phyloP scores from a whole-genome alignment of 2,888 invertebrate species.

The Ormyrus pomaceus region DNA sequence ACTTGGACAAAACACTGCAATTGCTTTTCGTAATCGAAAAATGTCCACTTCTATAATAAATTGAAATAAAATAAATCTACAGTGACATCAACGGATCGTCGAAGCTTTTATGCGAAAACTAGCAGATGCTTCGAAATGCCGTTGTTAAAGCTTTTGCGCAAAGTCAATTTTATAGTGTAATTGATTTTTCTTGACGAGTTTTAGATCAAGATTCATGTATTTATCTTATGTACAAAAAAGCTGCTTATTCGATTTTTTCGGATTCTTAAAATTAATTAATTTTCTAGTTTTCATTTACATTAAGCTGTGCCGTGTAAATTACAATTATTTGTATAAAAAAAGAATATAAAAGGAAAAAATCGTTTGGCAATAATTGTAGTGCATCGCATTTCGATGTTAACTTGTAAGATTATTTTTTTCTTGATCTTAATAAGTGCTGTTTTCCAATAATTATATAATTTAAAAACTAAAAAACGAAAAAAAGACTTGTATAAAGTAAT shows the following conservation, averaged over 20 bases:
- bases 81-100: too few species aligned
- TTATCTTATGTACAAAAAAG: constrained; percentile 50
- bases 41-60: constrained; percentile 17
- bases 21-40: constrained; percentile 23
- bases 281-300: constrained; percentile 35
- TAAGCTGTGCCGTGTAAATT: constrained; percentile 43
- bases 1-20: constrained; percentile 7
- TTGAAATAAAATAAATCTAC: too few species aligned
- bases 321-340: constrained; percentile 52
- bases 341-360: constrained; percentile 25
- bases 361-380: constrained; percentile 50
- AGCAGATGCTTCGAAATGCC: neutral
- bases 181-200: constrained; percentile 24
- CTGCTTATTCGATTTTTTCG: constrained; percentile 33
- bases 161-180: constrained; percentile 29
- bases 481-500: constrained; percentile 62
- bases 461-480: constrained; percentile 49
- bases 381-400: constrained; percentile 29
- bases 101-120: too few species aligned
- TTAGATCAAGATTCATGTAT: constrained; percentile 40
- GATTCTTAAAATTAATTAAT: neutral
- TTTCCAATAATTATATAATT: constrained; percentile 42
- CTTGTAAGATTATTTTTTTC: constrained; percentile 33
- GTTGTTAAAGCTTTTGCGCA: constrained; percentile 34
- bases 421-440: constrained; percentile 34